Conservation (phyloP, 2,797 vertebrate genomes). For the Melanogrammus aeglefinus region DNA sequence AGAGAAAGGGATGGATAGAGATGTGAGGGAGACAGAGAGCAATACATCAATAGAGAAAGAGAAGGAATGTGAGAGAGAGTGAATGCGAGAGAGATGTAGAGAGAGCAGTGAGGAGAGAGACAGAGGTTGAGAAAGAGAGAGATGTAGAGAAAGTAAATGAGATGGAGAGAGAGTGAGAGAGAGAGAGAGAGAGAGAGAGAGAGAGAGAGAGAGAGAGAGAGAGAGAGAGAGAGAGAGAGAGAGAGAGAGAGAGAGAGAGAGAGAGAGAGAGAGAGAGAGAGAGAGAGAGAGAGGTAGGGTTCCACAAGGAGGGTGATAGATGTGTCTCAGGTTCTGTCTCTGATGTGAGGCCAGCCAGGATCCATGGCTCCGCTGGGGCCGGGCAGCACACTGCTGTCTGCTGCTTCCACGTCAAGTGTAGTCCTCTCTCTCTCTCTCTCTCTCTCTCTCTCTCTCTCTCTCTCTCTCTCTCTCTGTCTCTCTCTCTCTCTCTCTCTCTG, state of each 20-base stretch:
- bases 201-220: neutral
- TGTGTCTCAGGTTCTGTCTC: conserved; percentile 74
- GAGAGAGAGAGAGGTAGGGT: conserved; percentile 48
- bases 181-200: conserved; percentile 18
- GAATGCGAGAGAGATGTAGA: conserved; percentile 13
- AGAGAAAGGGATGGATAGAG: neutral
- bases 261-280: conserved; percentile 26
- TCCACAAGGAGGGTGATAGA: conserved; percentile 74
- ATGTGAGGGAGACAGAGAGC: neutral
- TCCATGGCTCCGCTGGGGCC: conserved; percentile 74
- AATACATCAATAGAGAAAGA: neutral
- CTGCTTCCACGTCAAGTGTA: conserved; percentile 52
- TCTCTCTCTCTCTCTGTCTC: conserved; percentile 6
- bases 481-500: neutral
- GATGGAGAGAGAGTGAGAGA: conserved; percentile 33
- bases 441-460: conserved; percentile 20
- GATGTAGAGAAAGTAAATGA: conserved; percentile 24
- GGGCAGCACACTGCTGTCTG: conserved; percentile 64
- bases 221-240: conserved; percentile 5
- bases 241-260: too few relatives aligned
- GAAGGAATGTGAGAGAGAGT: conserved; percentile 5
- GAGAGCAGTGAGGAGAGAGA: neutral
- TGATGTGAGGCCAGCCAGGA: conserved; percentile 75
- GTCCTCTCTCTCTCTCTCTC: conserved; percentile 33
- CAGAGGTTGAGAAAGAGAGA: neutral